Evolutionary conservation across 2,113 vertebrate species (phyloP).

Genomic region (Protomyctophum bolini): DNA sequence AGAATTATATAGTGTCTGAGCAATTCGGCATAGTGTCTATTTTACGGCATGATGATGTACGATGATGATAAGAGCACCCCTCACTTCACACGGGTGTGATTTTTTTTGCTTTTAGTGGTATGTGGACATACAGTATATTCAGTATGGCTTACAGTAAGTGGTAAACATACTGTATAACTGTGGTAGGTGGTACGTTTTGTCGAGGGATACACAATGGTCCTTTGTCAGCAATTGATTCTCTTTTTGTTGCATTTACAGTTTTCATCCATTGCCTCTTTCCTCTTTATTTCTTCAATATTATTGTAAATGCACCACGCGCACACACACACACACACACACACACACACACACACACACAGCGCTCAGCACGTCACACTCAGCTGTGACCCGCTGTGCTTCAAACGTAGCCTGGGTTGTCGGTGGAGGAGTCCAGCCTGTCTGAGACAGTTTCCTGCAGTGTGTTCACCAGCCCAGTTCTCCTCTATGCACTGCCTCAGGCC

Average conservation of each 20-base stretch:
- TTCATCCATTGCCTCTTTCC: neutral
- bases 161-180: too few relatives aligned
- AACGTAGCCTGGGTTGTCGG: constrained; percentile 50
- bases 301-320: constrained; percentile 15
- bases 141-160: too few relatives aligned
- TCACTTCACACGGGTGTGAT: too few relatives aligned
- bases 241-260: neutral
- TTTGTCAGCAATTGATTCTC: constrained; percentile 12
- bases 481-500: constrained; percentile 56
- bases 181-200: too few relatives aligned
- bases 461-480: constrained; percentile 50
- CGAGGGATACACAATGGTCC: neutral
- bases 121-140: too few relatives aligned
- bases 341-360: neutral
- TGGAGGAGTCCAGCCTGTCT: constrained; percentile 43
- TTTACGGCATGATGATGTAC: too few relatives aligned
- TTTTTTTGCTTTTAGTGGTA: too few relatives aligned
- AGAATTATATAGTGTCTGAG: too few relatives aligned
- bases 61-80: too few relatives aligned
- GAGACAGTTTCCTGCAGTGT: constrained; percentile 57
- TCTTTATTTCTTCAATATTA: constrained; percentile 13
- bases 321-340: constrained; percentile 27
- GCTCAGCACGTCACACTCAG: neutral
- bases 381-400: constrained; percentile 57
- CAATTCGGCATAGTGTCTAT: too few relatives aligned